Conservation (phyloP, 1,140 invertebrate species). For the Melipona quadrifasciata region DNA sequence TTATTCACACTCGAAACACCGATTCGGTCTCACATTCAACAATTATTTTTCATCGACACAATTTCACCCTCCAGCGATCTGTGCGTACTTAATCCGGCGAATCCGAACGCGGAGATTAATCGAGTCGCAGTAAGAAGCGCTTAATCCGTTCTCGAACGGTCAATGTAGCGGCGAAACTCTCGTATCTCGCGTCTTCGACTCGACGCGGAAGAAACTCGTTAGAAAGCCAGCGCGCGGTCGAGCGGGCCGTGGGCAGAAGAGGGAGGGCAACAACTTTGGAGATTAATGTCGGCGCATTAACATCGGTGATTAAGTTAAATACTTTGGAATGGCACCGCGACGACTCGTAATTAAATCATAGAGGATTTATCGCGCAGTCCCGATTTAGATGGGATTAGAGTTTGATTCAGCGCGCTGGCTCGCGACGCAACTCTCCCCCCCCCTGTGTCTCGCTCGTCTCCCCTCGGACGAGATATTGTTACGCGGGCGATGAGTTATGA, state of each 20-base stretch:
- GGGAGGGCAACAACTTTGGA: not conserved
- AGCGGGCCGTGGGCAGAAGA: not conserved
- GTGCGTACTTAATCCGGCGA: no score
- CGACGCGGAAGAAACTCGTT: conserved; percentile 35
- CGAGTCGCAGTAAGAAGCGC: not conserved
- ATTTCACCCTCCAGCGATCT: not conserved
- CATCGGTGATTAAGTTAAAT: conserved; percentile 56
- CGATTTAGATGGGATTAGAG: conserved; percentile 60
- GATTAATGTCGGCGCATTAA: conserved; percentile 44
- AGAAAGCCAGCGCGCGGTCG: not conserved
- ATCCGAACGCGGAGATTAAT: not conserved
- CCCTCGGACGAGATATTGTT: conserved; percentile 13
- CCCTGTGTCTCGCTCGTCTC: not conserved
- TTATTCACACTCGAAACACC: not conserved
- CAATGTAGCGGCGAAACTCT: not conserved
- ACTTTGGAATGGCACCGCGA: conserved; percentile 36
- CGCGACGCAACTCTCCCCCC: not conserved
- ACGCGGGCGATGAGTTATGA: conserved; percentile 55
- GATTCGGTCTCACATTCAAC: not conserved
- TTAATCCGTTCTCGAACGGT: not conserved
- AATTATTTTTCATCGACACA: not conserved
- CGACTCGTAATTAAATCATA: conserved; percentile 61
- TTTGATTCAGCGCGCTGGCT: conserved; percentile 51
- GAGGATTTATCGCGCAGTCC: conserved; percentile 53
- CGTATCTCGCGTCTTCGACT: not conserved